Base-by-base conservation (phyloP, 92 coral and sea anemone genomes). In the Epizoanthus illoricatus region DNA sequence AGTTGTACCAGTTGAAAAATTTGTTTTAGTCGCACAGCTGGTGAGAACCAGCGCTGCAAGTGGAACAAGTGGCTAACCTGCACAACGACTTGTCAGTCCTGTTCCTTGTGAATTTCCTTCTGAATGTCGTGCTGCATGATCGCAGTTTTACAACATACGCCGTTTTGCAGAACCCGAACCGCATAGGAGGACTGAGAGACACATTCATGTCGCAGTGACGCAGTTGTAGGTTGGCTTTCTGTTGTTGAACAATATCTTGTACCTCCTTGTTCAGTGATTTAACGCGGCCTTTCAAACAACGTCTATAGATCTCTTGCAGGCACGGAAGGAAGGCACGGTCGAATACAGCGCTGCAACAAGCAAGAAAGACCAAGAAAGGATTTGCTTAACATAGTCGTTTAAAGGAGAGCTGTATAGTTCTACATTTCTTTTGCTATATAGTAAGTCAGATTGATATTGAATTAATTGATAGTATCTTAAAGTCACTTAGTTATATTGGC, bases 51-150 rank as follows among this genome's bases (percentile, higher is more conserved):
- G 33, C 33, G 0, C 16, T 47, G 33, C 41, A 9, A n/a, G 20
- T 3, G 70, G 23, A 24, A 2, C 16, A 17, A 45, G 21, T 3
- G 13, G 49, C 82, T 64, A 10, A 78, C 82, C 82, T 64, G 71
- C 71, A 78, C 52, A 78, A 66, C 0, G 71, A 33, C 58, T 20
- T 63, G 70, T 78, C 82, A 19, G 71, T 70, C n/a, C 82, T 62
- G 62, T 43, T 78, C 24, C 39, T 20, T 41, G 36, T 43, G 5
- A 78, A 64, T 63, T 78, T 78, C 24, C 71, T 42, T 33, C 82
- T 78, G 5, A 78, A 78, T 61, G 15, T 3, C 23, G 71, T 59
- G 19, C 82, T 56, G 16, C 71, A 78, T 40, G 71, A 57, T 41
- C 72, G 61, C 2, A 78, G 70, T 21, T 63, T 61, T 62, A 2